Percentiles rank a stretch among this genome's conserved stretches.
Evolutionary conservation across 2,888 invertebrate species (phyloP).

Genomic region (Galerucella calmariensis): DNA sequence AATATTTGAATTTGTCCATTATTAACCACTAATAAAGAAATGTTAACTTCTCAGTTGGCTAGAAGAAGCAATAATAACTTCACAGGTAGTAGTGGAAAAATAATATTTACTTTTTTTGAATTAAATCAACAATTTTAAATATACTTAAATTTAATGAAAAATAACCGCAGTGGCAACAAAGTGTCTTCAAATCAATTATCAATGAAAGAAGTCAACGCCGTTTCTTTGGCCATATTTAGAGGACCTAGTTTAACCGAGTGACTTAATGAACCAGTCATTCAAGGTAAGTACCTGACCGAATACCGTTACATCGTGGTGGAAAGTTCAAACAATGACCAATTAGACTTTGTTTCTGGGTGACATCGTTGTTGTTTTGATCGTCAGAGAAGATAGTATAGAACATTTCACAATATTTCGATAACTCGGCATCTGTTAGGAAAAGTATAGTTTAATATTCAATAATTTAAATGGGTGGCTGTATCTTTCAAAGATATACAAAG

Average conservation of each 20-base stretch:
- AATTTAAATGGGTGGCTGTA: too few relatives aligned
- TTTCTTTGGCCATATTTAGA: constrained; percentile 36
- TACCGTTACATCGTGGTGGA: constrained; percentile 34
- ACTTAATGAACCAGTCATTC: constrained; percentile 41
- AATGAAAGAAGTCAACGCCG: constrained; percentile 29
- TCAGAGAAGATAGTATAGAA: neutral
- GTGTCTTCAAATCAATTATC: constrained; percentile 25
- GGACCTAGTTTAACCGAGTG: constrained; percentile 41
- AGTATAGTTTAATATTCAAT: too few relatives aligned
- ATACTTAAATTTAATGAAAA: neutral
- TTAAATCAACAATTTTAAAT: neutral
- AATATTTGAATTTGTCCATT: too few relatives aligned
- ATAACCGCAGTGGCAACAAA: neutral
- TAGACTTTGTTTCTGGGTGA: constrained; percentile 22
- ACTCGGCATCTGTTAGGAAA: too few relatives aligned
- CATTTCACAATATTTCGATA: too few relatives aligned
- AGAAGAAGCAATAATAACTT: too few relatives aligned
- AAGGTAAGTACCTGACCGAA: constrained; percentile 27
- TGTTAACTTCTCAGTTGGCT: too few relatives aligned
- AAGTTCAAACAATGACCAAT: constrained; percentile 35
- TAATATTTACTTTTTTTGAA: too few relatives aligned
- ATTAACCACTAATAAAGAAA: too few relatives aligned
- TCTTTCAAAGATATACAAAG: too few relatives aligned
- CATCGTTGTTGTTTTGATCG: constrained; percentile 25
- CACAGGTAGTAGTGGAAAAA: too few relatives aligned